These are phyloP conservation scores for Botia almorhae DNA, from an alignment of 2,797 vertebrate species.

Conservation along the genomic window DNA sequence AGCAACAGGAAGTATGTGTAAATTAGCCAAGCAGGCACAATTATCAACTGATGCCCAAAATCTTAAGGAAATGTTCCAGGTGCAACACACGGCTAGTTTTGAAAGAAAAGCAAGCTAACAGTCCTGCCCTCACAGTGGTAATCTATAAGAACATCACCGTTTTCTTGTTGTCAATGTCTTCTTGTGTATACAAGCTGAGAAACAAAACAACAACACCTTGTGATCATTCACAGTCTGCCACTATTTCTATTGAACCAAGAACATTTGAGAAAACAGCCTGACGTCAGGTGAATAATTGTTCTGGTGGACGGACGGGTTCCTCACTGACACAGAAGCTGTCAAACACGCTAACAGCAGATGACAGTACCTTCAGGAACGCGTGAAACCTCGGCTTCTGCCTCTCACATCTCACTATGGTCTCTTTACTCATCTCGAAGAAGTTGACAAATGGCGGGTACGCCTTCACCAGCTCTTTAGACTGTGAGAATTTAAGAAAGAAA, in stretches of 20 bases:
- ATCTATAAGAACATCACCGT: background rate
- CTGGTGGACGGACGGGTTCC: background rate
- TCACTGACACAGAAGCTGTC: background rate
- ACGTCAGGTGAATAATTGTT: conserved; percentile 4
- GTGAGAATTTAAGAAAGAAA: conserved; percentile 40
- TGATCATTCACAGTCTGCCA: background rate
- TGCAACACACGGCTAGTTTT: background rate
- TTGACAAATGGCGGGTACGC: conserved; percentile 97
- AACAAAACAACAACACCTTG: background rate
- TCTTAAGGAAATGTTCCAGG: background rate
- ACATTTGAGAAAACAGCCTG: background rate
- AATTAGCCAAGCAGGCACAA: background rate
- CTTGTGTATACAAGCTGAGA: background rate
- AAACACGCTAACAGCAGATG: background rate
- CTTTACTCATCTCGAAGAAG: conserved; percentile 99
- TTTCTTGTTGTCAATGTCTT: background rate
- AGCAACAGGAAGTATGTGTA: background rate
- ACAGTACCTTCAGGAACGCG: conserved; percentile 92
- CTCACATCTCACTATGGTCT: conserved; percentile 94
- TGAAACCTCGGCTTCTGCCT: conserved; percentile 97
- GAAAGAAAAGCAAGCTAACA: background rate
- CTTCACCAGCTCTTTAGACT: conserved; percentile 96
- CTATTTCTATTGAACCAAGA: background rate
- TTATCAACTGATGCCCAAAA: background rate
- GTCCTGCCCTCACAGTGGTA: background rate